A percentile compares a stretch with the other conserved stretches of the same genome.
These are phyloP conservation scores for Penaeus indicus DNA, from an alignment of 1,140 invertebrate genomes.

Conservation along the genomic window DNA sequence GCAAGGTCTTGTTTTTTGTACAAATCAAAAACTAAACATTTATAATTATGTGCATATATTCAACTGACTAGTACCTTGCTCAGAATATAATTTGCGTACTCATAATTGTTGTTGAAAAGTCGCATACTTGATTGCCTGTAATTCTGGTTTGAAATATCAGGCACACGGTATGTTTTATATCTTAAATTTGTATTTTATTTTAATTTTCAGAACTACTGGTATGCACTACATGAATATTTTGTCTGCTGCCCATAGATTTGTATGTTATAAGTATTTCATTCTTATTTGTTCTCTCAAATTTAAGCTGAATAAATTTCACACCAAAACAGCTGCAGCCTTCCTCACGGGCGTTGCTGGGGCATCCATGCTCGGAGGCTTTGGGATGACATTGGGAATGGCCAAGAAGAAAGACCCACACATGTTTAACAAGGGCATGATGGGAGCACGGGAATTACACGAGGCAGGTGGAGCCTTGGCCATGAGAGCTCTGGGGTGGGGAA, in stretches of 20 bases:
- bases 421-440: slow-evolving; percentile 82
- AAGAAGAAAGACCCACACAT: slow-evolving; percentile 85
- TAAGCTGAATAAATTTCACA: slow-evolving; percentile 40
- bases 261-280: not conserved
- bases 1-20: no score
- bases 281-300: not conserved
- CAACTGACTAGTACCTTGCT: no score
- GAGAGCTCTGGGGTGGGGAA: slow-evolving; percentile 87
- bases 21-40: no score
- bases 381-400: slow-evolving; percentile 80
- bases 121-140: no score
- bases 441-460: slow-evolving; percentile 78
- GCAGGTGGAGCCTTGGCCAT: slow-evolving; percentile 83
- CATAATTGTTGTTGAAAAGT: no score
- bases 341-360: slow-evolving; percentile 82
- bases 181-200: no score
- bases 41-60: no score
- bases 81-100: no score
- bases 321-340: slow-evolving; percentile 80
- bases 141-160: no score
- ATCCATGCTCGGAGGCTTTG: slow-evolving; percentile 86
- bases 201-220: no score
- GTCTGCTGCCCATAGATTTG: not conserved
- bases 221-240: no score
- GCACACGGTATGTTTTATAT: no score